phyloP scores from a whole-genome alignment of 2,888 invertebrate species.

The Limenitis camilla region DNA sequence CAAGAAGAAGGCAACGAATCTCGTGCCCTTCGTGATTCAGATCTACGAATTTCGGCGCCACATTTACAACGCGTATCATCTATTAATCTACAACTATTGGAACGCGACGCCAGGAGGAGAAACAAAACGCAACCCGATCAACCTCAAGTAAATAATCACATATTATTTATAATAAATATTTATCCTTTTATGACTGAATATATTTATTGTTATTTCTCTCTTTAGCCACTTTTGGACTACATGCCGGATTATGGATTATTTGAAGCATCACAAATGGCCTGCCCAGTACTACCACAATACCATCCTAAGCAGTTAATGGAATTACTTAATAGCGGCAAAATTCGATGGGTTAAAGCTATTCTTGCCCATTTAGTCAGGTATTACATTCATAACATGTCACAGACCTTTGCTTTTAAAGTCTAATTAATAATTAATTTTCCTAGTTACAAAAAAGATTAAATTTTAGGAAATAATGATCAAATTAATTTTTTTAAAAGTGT shows the following conservation, averaged over 20 bases:
- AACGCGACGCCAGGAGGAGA: constrained; percentile 80
- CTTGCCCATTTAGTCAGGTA: constrained; percentile 95
- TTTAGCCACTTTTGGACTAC: constrained; percentile 79
- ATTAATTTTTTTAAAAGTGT: too few species aligned
- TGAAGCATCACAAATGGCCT: constrained; percentile 97
- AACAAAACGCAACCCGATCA: constrained; percentile 73
- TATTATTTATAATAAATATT: too few species aligned
- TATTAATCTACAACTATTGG: constrained; percentile 86
- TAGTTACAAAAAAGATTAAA: neutral
- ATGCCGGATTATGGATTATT: constrained; percentile 96
- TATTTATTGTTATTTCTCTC: constrained; percentile 3
- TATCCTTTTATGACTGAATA: too few species aligned
- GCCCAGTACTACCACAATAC: constrained; percentile 98
- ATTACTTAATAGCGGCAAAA: constrained; percentile 97
- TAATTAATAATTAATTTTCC: neutral
- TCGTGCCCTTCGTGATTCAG: constrained; percentile 80
- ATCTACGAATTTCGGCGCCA: constrained; percentile 83
- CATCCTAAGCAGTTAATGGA: constrained; percentile 99
- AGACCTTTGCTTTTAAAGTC: neutral
- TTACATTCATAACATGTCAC: constrained; percentile 10
- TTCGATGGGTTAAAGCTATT: constrained; percentile 98
- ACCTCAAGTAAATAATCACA: constrained; percentile 47
- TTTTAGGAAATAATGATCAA: too few species aligned
- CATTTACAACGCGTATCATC: constrained; percentile 88
- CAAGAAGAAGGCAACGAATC: constrained; percentile 82